Evolutionary conservation across 1,140 invertebrate genomes (phyloP).

Genomic region (Centruroides sculpturatus): DNA sequence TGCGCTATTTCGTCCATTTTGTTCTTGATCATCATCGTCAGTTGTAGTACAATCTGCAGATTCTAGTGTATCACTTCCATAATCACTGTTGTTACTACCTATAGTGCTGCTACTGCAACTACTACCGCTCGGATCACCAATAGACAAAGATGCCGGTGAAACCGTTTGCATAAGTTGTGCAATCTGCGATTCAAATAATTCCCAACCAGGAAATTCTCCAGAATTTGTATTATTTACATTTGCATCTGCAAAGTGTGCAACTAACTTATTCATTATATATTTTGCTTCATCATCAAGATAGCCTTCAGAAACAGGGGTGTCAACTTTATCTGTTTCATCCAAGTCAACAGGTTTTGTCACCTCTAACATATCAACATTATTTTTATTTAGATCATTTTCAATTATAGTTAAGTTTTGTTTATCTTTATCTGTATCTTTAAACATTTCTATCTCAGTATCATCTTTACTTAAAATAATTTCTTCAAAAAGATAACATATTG

Average conservation of each 20-base stretch:
- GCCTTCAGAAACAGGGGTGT: constrained; percentile 4
- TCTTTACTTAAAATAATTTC: too few species aligned
- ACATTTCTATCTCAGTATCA: too few species aligned
- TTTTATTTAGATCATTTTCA: too few species aligned
- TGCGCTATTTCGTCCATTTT: not conserved
- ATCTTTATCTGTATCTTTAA: too few species aligned
- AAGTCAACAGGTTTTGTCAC: not conserved
- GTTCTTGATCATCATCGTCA: constrained; percentile 7
- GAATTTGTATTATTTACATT: constrained; percentile 6
- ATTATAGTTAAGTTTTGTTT: too few species aligned
- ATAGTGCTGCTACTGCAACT: constrained; percentile 15
- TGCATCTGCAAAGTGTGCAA: constrained; percentile 15
- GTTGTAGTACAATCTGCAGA: constrained; percentile 13
- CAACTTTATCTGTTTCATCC: not conserved
- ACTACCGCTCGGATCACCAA: not conserved
- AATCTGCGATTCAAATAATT: constrained; percentile 17
- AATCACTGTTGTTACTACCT: constrained; percentile 18
- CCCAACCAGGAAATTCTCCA: constrained; percentile 5
- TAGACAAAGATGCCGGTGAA: constrained; percentile 5
- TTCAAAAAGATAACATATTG: too few species aligned
- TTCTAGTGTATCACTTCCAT: constrained; percentile 19
- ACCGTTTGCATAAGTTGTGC: constrained; percentile 13
- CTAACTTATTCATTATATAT: constrained; percentile 14
- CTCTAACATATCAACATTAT: too few species aligned
- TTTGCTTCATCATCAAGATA: constrained; percentile 13